Evolutionary conservation across 23 tunicate genomes (phyloP), one percentile per base, ranked within the genome.

Genomic region (Botrylloides violaceus): DNA sequence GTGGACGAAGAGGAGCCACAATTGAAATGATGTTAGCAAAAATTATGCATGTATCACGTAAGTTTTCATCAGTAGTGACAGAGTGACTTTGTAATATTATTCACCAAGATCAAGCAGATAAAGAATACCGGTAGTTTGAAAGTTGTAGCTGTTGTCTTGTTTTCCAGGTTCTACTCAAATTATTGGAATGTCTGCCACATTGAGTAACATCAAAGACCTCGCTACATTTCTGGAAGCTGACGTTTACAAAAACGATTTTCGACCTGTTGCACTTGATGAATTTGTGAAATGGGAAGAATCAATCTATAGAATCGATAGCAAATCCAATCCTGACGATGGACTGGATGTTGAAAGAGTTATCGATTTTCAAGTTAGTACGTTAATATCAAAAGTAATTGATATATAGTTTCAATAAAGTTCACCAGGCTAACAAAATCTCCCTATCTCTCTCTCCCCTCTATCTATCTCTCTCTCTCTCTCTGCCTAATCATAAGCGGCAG

Each of bases 181-280:
- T 6, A 65, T 91, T 28, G 98, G 86, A 15, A 91, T 91, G 98
- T 74, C 98, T 4, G 98, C 98, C 4, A 91, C 98, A 22, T 48
- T 91, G 65, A 43, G 78, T 34, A 91, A 91, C 56, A 62, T 76
- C 26, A 64, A 73, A 15, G 98, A 91, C 29, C 64, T 91, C 29
- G 84, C 84, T 4, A 22, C 38, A 3, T 91, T 91, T 64, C 55
- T 84, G 0, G 36, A 75, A 31, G 85, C 98, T 19, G 80, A 76
- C 4, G 66, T 84, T 24, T 91, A 64, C 57, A 75, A 50, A 37
- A 71, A 79, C 49, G 71, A 91, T 32, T 91, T 91, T 64, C 75
- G 98, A 0, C 98, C 98, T 32, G 91, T 91, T 4, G 58, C 53
- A 9, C 75, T 91, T 29, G 81, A 79, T 32, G 91, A 91, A 63